Percentiles rank a stretch among this genome's conserved stretches.
Evolutionary conservation across 1,140 invertebrate genomes (phyloP).

Genomic region (Leptinotarsa undecemlineata): DNA sequence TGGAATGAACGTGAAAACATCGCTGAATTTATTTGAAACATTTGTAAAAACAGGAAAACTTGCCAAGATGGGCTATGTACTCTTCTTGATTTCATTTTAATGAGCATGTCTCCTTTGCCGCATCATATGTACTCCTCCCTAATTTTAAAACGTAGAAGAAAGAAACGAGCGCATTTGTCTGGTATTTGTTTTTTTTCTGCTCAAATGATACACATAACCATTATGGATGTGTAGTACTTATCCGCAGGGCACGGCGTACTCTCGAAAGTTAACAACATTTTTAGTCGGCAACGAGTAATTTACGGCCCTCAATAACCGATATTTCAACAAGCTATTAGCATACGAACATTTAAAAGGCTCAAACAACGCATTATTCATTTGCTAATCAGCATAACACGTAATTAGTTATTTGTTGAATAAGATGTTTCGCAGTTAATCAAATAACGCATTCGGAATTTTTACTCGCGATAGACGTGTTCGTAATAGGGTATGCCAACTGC

Average conservation of each 20-base stretch:
- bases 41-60: too few species aligned
- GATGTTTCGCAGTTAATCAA: constrained; percentile 36
- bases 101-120: too few species aligned
- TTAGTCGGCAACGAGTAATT: constrained; percentile 33
- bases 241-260: constrained; percentile 10
- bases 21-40: too few species aligned
- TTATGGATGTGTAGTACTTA: constrained; percentile 7
- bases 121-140: too few species aligned
- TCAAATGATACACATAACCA: constrained; percentile 24
- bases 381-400: constrained; percentile 42
- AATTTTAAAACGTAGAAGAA: neutral
- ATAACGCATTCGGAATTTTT: constrained; percentile 26
- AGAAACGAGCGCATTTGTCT: neutral
- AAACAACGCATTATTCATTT: constrained; percentile 41
- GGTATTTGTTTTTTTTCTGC: neutral
- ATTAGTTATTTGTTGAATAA: constrained; percentile 41
- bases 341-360: constrained; percentile 33
- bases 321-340: constrained; percentile 42
- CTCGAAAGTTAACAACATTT: constrained; percentile 27
- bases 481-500: constrained; percentile 20
- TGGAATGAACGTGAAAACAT: too few species aligned
- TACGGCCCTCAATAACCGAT: constrained; percentile 40
- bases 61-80: too few species aligned
- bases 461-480: constrained; percentile 11
- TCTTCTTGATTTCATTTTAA: too few species aligned